Conservation (phyloP, 2,113 vertebrate genomes). For the Melospiza georgiana region DNA sequence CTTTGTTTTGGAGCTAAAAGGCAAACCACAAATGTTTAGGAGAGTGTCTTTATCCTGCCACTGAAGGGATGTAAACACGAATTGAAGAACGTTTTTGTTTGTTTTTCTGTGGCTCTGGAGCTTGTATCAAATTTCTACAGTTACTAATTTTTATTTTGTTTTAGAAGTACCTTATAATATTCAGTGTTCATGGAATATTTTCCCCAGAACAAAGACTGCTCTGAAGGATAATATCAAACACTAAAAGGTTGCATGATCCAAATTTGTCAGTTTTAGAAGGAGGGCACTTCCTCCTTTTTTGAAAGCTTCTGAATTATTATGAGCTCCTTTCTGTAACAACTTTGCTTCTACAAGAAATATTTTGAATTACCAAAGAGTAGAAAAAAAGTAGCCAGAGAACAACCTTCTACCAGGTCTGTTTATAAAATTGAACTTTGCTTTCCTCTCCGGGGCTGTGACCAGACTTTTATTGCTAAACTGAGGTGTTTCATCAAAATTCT, state of each 20-base stretch:
- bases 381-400: not conserved
- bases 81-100: not conserved
- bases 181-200: not conserved
- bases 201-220: not conserved
- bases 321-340: not conserved
- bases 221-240: conserved; percentile 11
- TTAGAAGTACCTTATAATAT: not conserved
- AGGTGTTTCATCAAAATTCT: not conserved
- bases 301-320: conserved; percentile 9
- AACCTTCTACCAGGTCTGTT: conserved; percentile 29
- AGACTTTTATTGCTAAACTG: not conserved
- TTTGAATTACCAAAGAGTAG: conserved; percentile 38
- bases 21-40: not conserved
- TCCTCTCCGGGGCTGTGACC: not conserved
- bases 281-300: conserved; percentile 7
- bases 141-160: conserved; percentile 3
- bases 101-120: not conserved
- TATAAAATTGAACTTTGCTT: conserved; percentile 48
- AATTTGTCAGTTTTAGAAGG: conserved; percentile 19
- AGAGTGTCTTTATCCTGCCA: not conserved
- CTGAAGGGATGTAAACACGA: not conserved
- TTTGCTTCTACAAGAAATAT: conserved; percentile 50
- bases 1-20: not conserved
- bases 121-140: not conserved
- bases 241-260: not conserved